Evolutionary conservation across 2,113 vertebrate species (phyloP), one percentile per base, ranked within the genome.

Genomic region (Ailuropoda melanoleuca): DNA sequence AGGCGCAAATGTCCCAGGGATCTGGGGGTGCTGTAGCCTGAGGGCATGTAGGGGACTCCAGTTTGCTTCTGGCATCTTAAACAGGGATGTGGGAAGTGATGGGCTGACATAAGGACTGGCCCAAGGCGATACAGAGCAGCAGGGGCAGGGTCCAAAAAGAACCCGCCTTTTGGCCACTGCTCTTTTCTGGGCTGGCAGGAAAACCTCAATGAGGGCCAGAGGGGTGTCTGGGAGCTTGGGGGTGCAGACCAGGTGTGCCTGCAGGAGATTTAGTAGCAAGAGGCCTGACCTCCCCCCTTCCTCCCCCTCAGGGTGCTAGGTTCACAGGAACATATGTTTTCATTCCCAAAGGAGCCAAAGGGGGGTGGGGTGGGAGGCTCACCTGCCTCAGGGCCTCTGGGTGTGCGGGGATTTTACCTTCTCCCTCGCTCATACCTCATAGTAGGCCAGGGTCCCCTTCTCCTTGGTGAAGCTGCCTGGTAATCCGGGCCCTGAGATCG

Each of bases 401-500:
- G 66, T 48, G 64, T 50, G 5, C 15, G 56, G 34, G 43, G n/a
- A 18, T 29, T 56, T 39, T 7, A 24, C 55, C 43, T 46, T 31
- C 85, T 50, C 31, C 90, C 56, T 6, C 34, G 9, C 7, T 19
- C 62, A 56, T 85, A 99, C 99, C 99, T 99, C 99, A 86, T 99
- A 99, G 97, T 97, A 99, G 55, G 99, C 97, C 84, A 99, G 99
- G n/a, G 93, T 98, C 17, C 99, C 99, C 3, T 86, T 34, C 5
- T 98, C 98, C 37, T 97, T 98, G 60, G 99, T 99, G 98, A 99
- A 99, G 2, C 70, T 96, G 24, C 99, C 99, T 21, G 98, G 95
- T 1, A 97, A 93, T 50, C 98, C 99, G 0, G 98, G 95, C 17
- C 99, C 99, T 0, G 95, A 98, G 34, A 95, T 2, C 4, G 98